Evolutionary conservation across 2,888 invertebrate species (phyloP), one percentile per base, ranked within the genome.

Genomic region (Sarcophaga caerulescens): DNA sequence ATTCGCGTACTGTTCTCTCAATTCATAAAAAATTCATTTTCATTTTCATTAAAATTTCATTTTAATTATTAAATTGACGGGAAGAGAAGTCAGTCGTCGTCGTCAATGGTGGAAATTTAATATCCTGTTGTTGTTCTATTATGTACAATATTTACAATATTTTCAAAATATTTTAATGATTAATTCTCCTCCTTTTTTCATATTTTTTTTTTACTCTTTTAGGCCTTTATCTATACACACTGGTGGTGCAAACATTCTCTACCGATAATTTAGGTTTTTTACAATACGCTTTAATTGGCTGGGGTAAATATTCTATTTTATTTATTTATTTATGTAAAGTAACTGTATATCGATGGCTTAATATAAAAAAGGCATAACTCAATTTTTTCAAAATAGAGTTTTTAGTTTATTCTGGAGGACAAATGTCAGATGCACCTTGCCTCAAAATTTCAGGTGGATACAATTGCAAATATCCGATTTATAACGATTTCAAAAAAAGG

Each of bases 201-300:
- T 3, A 0, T 14, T 0, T 35, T 23, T 23, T 4, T 23, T 12
- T 62, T 59, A 44, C 11, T 44, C 47, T 94, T 94, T 79, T 94
- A 97, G 97, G 97, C 87, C 94, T 97, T 66, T 97, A 97, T 93
- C 94, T 97, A 69, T 98, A 97, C 92, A 96, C 97, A 93, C 93
- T 98, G 89, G 98, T 97, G 85, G 97, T 97, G 88, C 96, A 97
- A 93, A 97, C 97, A 1, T 96, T 97, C 90, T 96, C 96, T 84
- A 96, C 97, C 87, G 97, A 97, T 92, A 97, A 97, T 92, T 96
- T 97, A 89, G 96, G 96, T 91, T 94, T 97, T 82, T 94, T 96
- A 90, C 95, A 97, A 71, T 98, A 97, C 92, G 94, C 96, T 71
- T 94, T 96, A 82, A 96, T 98, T 88, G 98, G 98, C 88, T 98